Evolutionary conservation across 2,113 vertebrate species (phyloP).

Genomic region (Microtus ochrogaster): DNA sequence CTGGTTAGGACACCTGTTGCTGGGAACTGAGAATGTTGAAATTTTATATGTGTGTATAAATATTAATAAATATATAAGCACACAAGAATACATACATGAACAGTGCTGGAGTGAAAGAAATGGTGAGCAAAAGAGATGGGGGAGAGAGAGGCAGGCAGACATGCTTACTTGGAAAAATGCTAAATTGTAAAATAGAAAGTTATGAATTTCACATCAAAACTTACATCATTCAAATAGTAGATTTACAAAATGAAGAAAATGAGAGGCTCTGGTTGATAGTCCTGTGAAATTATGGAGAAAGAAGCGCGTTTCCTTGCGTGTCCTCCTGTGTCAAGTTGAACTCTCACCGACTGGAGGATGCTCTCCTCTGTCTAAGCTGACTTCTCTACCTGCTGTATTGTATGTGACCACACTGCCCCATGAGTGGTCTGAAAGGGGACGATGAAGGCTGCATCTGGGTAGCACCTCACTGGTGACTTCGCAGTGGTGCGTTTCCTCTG

Average conservation of each 20-base stretch:
- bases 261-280: not conserved
- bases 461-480: not conserved
- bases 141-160: too few species aligned
- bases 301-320: not conserved
- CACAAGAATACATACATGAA: not conserved
- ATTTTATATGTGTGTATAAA: not conserved
- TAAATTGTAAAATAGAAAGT: not conserved
- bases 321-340: not conserved
- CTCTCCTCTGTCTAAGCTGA: not conserved
- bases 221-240: not conserved
- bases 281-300: not conserved
- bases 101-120: not conserved
- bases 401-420: not conserved
- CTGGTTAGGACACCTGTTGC: not conserved
- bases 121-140: not conserved
- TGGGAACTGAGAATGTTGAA: not conserved
- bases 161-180: not conserved
- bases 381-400: not conserved
- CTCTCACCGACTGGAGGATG: not conserved
- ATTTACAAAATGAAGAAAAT: not conserved
- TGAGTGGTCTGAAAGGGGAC: constrained; percentile 6
- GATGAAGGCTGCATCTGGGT: not conserved
- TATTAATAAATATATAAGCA: not conserved
- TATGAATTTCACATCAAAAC: not conserved
- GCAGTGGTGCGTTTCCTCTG: not conserved